Evolutionary conservation across 1,140 invertebrate genomes (phyloP), one percentile per base, ranked within the genome.

Genomic region (Temnothorax longispinosus): DNA sequence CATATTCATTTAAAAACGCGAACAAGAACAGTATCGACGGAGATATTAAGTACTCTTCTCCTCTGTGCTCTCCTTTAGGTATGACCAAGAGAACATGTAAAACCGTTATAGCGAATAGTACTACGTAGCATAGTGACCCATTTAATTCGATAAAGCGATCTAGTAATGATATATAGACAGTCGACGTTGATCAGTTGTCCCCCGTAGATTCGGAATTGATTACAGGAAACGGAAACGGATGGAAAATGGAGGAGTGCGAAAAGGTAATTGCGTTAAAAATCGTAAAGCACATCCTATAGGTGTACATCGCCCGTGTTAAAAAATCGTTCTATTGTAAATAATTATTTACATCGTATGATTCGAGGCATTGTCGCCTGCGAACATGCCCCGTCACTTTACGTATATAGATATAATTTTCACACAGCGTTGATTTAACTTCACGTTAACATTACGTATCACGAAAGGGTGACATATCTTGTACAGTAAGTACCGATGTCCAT

Each of bases 41-140:
- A 44, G 18, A 85, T 88, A 89, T 90, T 78, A 65, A 85, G 90
- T 80, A 89, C 85, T 88, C 87, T 91, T 90, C 78, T 85, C 81
- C 82, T 80, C 65, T 58, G 78, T 84, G 58, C 75, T 80, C 87
- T 80, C 62, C 54, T 75, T n/a, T 91, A 91, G 74, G 85, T 58
- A 67, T 78, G 87, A 90, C 71, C 89, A 89, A 91, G 67, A 81
- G 27, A 27, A 60, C 44, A 64, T 62, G 60, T 65, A 35, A 88
- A 80, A 86, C 44, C 15, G 60, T 85, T 69, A 41, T 87, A 85
- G 67, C n/a, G 64, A 67, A 67, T 35, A 77, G 18, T 60, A 52
- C 32, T 35, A 52, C 35, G 50, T 86, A 60, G 80, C 65, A 27
- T 87, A 87, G 58, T 35, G 27, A 74, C 13, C 27, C 77, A 76